These are phyloP conservation scores for Matsumyia berberina DNA, from an alignment of 2,888 invertebrate genomes.

Conservation along the genomic window DNA sequence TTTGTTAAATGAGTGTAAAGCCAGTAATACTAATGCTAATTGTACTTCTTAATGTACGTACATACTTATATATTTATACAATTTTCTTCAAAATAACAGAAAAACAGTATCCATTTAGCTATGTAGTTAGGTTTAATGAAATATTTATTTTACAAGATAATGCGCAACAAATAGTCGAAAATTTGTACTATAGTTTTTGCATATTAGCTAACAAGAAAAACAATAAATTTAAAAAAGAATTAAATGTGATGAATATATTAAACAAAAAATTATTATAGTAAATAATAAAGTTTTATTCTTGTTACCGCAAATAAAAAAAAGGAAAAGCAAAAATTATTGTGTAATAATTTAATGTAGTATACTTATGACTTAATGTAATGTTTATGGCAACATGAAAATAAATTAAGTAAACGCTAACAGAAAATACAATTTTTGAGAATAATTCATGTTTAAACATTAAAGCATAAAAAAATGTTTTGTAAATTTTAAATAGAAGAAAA, in stretches of 20 bases:
- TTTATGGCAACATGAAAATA: conserved; percentile 33
- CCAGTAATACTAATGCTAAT: conserved; percentile 37
- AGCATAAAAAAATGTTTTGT: conserved; percentile 23
- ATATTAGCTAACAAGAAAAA: conserved; percentile 63
- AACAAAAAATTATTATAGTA: conserved; percentile 29
- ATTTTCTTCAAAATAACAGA: too few relatives aligned
- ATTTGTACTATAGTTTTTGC: conserved; percentile 65
- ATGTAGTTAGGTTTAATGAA: conserved; percentile 72
- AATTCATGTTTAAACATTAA: neutral
- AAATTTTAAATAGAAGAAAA: conserved; percentile 14
- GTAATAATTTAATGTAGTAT: conserved; percentile 55
- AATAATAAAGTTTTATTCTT: conserved; percentile 72
- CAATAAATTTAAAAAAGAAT: conserved; percentile 34
- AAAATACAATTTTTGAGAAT: conserved; percentile 17
- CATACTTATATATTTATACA: conserved; percentile 15
- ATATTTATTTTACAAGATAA: conserved; percentile 73
- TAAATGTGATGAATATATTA: conserved; percentile 67
- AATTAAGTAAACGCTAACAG: conserved; percentile 8
- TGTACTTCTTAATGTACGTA: conserved; percentile 28
- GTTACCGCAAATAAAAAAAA: conserved; percentile 58
- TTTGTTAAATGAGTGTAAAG: conserved; percentile 42
- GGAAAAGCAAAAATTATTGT: conserved; percentile 37
- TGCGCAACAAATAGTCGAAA: conserved; percentile 69
- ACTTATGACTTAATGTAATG: conserved; percentile 53
- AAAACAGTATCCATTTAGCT: conserved; percentile 53